phyloP scores from a whole-genome alignment of 92 coral and sea anemone genomes.

The Epizoanthus stellaris region DNA sequence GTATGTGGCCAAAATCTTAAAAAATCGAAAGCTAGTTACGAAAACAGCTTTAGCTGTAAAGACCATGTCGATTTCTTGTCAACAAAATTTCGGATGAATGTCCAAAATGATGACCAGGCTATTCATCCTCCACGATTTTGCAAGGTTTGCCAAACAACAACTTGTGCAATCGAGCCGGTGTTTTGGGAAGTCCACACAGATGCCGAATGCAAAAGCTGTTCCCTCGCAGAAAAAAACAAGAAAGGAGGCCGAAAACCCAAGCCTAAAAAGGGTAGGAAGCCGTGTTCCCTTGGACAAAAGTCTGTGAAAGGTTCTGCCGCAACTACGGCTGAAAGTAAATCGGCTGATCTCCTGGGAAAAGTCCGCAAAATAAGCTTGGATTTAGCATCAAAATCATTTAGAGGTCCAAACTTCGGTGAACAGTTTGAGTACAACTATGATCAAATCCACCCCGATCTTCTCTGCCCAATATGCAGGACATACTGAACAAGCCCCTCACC shows the following conservation, averaged over 20 bases:
- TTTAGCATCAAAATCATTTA: neutral
- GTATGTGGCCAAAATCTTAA: neutral
- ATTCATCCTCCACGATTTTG: neutral
- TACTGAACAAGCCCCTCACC: conserved; percentile 5
- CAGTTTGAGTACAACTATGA: neutral
- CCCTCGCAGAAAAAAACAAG: too few species aligned
- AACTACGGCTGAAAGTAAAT: neutral
- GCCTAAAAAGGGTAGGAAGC: neutral
- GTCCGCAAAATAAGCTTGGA: neutral
- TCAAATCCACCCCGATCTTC: neutral
- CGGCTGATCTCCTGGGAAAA: neutral
- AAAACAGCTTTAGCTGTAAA: neutral
- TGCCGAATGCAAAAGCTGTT: neutral
- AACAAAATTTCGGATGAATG: neutral
- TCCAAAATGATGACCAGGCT: neutral
- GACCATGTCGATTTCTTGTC: neutral
- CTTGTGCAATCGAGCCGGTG: neutral
- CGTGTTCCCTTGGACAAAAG: neutral
- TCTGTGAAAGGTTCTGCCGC: too few species aligned
- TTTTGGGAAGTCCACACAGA: neutral
- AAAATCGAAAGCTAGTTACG: neutral
- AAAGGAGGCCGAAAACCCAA: neutral
- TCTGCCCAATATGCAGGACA: neutral
- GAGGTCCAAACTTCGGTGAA: neutral
- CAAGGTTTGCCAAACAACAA: neutral